phyloP scores from a whole-genome alignment of 2,888 invertebrate species.

The Dusona sp. region DNA sequence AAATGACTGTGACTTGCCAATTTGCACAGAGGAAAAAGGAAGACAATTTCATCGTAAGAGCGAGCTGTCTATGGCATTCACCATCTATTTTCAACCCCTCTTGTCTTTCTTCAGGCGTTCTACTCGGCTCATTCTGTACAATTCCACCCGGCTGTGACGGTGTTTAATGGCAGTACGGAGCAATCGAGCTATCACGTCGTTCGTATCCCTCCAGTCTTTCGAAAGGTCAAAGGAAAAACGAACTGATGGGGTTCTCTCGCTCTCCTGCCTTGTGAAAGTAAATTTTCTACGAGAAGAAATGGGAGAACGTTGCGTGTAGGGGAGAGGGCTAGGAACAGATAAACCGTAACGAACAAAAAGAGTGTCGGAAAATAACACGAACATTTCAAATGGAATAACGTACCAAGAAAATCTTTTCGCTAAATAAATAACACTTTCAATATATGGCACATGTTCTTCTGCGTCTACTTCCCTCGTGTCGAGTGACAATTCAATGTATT shows the following conservation, averaged over 20 bases:
- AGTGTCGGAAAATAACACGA: not conserved
- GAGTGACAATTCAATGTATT: not conserved
- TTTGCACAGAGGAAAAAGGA: constrained; percentile 20
- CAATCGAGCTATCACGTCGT: constrained; percentile 49
- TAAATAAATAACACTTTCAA: not conserved
- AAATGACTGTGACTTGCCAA: constrained; percentile 24
- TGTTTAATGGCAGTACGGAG: constrained; percentile 46
- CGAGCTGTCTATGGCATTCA: constrained; percentile 42
- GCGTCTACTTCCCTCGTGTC: not conserved
- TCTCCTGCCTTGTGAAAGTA: constrained; percentile 22
- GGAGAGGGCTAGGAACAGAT: constrained; percentile 6
- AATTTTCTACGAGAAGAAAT: constrained; percentile 34
- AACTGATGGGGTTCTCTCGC: constrained; percentile 25
- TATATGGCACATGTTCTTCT: not conserved
- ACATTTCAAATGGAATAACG: not conserved
- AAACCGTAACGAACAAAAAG: not conserved
- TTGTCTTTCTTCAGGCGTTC: constrained; percentile 6
- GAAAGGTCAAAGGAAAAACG: constrained; percentile 57
- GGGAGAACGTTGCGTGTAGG: constrained; percentile 5
- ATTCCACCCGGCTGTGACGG: constrained; percentile 27
- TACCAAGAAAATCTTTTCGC: not conserved
- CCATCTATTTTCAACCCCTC: constrained; percentile 50
- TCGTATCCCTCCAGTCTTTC: constrained; percentile 29
- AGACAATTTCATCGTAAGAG: constrained; percentile 12
- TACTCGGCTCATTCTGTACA: constrained; percentile 25